Evolutionary conservation across 2,888 invertebrate genomes (phyloP).

Genomic region (Caradrina clavipalpis): DNA sequence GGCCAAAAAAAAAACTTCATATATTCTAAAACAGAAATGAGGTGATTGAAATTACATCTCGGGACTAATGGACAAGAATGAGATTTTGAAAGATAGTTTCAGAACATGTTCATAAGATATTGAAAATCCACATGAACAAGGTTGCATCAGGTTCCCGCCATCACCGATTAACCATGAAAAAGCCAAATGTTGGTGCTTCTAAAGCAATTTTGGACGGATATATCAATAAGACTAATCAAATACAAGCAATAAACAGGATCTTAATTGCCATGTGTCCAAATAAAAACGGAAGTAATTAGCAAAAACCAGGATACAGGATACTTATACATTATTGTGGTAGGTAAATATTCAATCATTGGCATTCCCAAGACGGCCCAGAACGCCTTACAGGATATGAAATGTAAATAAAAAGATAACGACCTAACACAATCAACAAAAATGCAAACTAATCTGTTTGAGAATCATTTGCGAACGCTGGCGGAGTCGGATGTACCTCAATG

Average conservation of each 20-base stretch:
- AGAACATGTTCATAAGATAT: not conserved
- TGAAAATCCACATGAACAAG: not conserved
- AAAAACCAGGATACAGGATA: conserved; percentile 38
- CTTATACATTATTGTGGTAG: conserved; percentile 44
- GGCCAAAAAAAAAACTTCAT: not conserved
- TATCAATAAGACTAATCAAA: not conserved
- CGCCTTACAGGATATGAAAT: conserved; percentile 46
- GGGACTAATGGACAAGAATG: not conserved
- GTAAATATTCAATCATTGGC: conserved; percentile 30
- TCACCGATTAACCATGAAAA: conserved; percentile 16
- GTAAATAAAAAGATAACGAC: conserved; percentile 37
- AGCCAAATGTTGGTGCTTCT: not conserved
- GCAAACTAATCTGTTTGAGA: conserved; percentile 66
- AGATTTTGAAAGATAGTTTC: not conserved
- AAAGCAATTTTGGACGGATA: not conserved
- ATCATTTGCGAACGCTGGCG: conserved; percentile 70
- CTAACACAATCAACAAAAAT: conserved; percentile 44
- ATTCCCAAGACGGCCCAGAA: conserved; percentile 6
- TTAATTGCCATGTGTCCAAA: not conserved
- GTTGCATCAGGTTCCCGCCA: conserved; percentile 29
- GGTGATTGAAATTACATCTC: not conserved
- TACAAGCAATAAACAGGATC: not conserved
- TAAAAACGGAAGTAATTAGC: conserved; percentile 15
- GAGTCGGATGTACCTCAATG: conserved; percentile 71
- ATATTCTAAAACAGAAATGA: not conserved